Evolutionary conservation across 2,888 invertebrate species (phyloP).

Genomic region (Slavum lentiscoides): DNA sequence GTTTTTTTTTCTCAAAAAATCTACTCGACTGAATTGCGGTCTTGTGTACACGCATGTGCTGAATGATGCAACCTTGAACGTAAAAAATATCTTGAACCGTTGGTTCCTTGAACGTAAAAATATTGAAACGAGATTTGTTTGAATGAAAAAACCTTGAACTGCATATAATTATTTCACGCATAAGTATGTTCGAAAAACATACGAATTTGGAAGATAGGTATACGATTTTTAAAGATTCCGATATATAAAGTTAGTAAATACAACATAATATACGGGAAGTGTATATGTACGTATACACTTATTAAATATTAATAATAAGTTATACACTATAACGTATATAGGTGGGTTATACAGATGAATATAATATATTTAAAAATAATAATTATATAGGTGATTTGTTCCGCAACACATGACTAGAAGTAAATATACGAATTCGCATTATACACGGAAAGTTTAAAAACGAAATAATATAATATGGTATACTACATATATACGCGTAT

Average conservation of each 20-base stretch:
- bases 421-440: no score
- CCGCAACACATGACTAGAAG: no score
- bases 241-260: background rate
- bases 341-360: no score
- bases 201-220: background rate
- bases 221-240: no score
- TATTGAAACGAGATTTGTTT: constrained; percentile 14
- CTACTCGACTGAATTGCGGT: background rate
- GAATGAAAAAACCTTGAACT: constrained; percentile 20
- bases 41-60: background rate
- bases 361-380: constrained; percentile 1
- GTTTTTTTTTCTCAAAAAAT: background rate
- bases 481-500: no score
- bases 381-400: background rate
- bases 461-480: no score
- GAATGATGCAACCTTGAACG: constrained; percentile 25
- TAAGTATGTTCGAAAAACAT: background rate
- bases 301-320: background rate
- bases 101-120: constrained; percentile 29
- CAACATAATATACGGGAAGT: no score
- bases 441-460: no score
- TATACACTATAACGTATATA: background rate
- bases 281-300: no score
- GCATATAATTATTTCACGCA: background rate
- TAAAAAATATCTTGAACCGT: constrained; percentile 30